Conservation (phyloP, 2,113 vertebrate genomes). For the Austrofundulus limnaeus region DNA sequence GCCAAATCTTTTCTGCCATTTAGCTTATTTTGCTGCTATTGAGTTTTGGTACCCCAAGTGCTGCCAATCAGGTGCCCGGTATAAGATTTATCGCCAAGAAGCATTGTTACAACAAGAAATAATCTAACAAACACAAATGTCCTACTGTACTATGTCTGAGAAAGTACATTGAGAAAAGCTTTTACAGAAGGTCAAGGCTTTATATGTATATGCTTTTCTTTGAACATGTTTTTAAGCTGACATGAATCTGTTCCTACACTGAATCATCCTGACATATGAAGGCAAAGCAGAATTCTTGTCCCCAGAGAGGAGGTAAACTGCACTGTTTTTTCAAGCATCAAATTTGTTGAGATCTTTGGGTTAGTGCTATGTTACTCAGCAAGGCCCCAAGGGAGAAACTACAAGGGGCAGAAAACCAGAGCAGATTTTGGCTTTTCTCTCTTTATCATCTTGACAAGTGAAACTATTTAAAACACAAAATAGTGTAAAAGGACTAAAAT, state of each 20-base stretch:
- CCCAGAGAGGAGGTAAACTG: conserved; percentile 36
- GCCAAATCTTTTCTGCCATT: no score
- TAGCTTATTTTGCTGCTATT: no score
- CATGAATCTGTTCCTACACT: conserved; percentile 14
- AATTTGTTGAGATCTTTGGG: conserved; percentile 59
- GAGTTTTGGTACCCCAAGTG: no score
- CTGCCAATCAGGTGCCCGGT: no score
- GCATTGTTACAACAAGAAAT: no score
- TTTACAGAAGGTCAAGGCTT: conserved; percentile 16
- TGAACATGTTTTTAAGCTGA: conserved; percentile 28
- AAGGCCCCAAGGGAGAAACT: conserved; percentile 24
- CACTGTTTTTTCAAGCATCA: conserved; percentile 59
- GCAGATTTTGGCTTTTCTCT: conserved; percentile 38
- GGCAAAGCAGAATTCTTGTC: conserved; percentile 32
- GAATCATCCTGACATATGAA: conserved; percentile 22
- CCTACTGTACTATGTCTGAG: conserved; percentile 30
- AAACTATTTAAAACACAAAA: conserved; percentile 14
- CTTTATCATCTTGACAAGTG: conserved; percentile 16
- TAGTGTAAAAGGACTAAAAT: neutral
- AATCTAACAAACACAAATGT: no score
- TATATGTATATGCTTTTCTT: conserved; percentile 8
- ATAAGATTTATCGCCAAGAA: no score
- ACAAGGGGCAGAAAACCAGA: conserved; percentile 20
- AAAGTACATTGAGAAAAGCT: conserved; percentile 11
- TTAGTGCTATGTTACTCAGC: conserved; percentile 50